Evolutionary conservation across 2,888 invertebrate species (phyloP).

Genomic region (Auanema freiburgensis): DNA sequence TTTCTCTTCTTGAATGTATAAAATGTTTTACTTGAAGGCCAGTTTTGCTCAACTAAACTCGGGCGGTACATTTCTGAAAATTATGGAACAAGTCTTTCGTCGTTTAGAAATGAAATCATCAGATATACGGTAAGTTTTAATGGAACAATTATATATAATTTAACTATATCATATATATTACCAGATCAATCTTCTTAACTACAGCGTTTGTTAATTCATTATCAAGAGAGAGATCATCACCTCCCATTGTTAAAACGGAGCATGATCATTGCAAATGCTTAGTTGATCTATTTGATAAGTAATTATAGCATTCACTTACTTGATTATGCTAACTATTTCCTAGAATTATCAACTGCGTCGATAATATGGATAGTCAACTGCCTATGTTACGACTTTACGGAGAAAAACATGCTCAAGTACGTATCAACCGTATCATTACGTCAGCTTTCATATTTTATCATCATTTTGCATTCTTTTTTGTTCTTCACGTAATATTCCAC

Average conservation of each 20-base stretch:
- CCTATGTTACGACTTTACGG: conserved; percentile 38
- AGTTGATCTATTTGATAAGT: conserved; percentile 30
- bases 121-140: conserved; percentile 37
- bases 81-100: conserved; percentile 48
- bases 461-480: too few species aligned
- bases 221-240: conserved; percentile 36
- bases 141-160: not conserved
- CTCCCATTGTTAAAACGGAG: conserved; percentile 46
- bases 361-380: conserved; percentile 38
- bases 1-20: not conserved
- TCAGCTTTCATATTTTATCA: too few species aligned
- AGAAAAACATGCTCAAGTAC: conserved; percentile 49
- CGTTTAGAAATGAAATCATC: conserved; percentile 41
- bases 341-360: conserved; percentile 35
- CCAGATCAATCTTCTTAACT: conserved; percentile 47
- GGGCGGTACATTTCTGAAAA: conserved; percentile 38
- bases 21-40: conserved; percentile 25
- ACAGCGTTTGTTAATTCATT: conserved; percentile 50
- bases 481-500: too few species aligned
- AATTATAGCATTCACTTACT: not conserved
- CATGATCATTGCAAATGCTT: conserved; percentile 49
- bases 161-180: conserved; percentile 4
- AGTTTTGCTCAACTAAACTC: conserved; percentile 39
- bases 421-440: not conserved
- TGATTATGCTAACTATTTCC: not conserved